Evolutionary conservation across 1,140 invertebrate species (phyloP), one percentile per base, ranked within the genome.

Genomic region (Magallana angulata): DNA sequence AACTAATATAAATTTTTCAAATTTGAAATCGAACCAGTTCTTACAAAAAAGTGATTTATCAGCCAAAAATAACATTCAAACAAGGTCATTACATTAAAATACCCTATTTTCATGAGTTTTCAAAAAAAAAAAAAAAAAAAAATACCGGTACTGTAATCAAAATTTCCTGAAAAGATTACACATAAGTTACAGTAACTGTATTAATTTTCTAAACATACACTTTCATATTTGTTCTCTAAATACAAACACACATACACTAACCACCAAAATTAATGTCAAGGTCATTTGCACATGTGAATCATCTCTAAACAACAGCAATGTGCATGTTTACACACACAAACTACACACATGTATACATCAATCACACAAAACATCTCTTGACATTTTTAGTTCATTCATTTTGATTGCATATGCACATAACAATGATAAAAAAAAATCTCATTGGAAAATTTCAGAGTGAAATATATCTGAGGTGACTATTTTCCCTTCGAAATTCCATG

Each of bases 401-500:
- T 76, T 76, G 68, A 76, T 76, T 76, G 68, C 68, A 76, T 76
- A 76, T 76, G 68, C 68, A 76, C 24, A 24, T 76, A 76, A 11
- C 24, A 48, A 2, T 48, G 36, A 48, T 48, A 48, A 48, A 30
- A 76, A 76, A 18, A 76, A 76, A 76, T 76, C 68, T 76, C 68
- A 76, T 71, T 24, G 24, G 68, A 76, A 36, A 30, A 36, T 24
- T 18, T 76, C 24, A 14, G 24, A 16, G 14, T 0, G 5, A 6
- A 62, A 62, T n/a, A 62, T 62, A 62, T 62, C 60, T 62, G 14
- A 30, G 36, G 11, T 76, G 18, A 76, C 24, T 76, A 30, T 30
- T 24, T 76, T 76, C 36, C 36, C 8, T 64, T 30, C 36, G 68
- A 76, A 76, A 30, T 76, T 24, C 30, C 30, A 30, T 76, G 36